These are phyloP conservation scores for Ostrea edulis DNA, from an alignment of 1,140 invertebrate species.

Conservation along the genomic window DNA sequence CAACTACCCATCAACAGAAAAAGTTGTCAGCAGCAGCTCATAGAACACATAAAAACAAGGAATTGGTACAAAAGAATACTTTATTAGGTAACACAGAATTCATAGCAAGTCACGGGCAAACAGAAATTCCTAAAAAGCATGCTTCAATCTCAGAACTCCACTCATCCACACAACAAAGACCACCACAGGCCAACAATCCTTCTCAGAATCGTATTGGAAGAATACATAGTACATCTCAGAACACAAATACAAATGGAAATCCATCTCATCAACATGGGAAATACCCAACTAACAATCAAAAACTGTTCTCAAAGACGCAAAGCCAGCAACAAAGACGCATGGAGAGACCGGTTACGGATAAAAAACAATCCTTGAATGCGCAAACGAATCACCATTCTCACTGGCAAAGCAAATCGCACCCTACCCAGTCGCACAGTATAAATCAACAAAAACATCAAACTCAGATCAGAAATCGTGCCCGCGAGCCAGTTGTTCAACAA, in stretches of 20 bases:
- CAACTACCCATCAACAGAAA: background rate
- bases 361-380: background rate
- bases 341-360: background rate
- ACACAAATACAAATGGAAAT: background rate
- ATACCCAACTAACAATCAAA: background rate
- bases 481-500: background rate
- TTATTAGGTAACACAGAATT: background rate
- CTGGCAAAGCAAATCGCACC: background rate
- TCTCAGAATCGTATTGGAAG: background rate
- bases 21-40: background rate
- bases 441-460: background rate
- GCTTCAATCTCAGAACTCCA: background rate
- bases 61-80: background rate
- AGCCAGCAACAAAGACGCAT: background rate
- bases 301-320: background rate
- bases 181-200: background rate
- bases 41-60: background rate
- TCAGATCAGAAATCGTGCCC: background rate
- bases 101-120: background rate
- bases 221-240: background rate
- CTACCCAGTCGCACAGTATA: background rate
- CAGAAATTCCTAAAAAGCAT: background rate
- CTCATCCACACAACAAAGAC: background rate
- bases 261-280: background rate
- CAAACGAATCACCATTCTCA: background rate